Evolutionary conservation across 2,888 invertebrate genomes (phyloP), one percentile per base, ranked within the genome.

Genomic region (Salticus scenicus): DNA sequence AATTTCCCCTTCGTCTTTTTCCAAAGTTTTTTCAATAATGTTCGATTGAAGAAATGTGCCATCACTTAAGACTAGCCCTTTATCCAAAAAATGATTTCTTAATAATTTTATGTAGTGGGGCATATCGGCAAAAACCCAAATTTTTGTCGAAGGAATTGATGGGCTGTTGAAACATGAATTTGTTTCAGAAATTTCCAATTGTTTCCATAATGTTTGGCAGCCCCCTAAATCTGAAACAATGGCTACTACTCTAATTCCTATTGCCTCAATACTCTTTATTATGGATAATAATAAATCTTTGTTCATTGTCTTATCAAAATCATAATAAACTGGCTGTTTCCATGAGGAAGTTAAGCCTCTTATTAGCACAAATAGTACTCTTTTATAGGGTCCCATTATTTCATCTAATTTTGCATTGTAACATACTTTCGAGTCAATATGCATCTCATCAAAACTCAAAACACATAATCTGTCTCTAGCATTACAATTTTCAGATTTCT

Each of bases 1-100:
- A n/a, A 67, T 67, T 67, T 67, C 67, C 14, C 67, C 31, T n/a
- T 31, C 7, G 14, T 67, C 67, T 20, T 67, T 67, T 17, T 67
- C 30, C 0, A 67, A 67, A 0, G 30, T 31, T 12, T 31, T 14
- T 30, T 67, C 20, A 8, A 67, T 31, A 1, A 67, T 67, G 0
- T 67, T 31, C 17, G n/a, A 14, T 2, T 2, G 14, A 17, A 31
- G 5, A 17, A 30, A 1, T 0, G n/a, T 20, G 4, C 37, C 37
- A 31, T 30, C n/a, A 10, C 28, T 33, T 1, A 67, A 17, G 1
- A 67, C 14, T 2, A 67, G 30, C 12, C 67, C 31, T 30, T 30
- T 67, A 31, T 67, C 67, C 12, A 33, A 17, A 28, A 67, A 67
- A 20, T 67, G 67, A 30, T 67, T 67, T 20, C 67, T 27, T 1